Base-by-base conservation (phyloP, 2,888 invertebrate species). In the Muschampia plurimacula region DNA sequence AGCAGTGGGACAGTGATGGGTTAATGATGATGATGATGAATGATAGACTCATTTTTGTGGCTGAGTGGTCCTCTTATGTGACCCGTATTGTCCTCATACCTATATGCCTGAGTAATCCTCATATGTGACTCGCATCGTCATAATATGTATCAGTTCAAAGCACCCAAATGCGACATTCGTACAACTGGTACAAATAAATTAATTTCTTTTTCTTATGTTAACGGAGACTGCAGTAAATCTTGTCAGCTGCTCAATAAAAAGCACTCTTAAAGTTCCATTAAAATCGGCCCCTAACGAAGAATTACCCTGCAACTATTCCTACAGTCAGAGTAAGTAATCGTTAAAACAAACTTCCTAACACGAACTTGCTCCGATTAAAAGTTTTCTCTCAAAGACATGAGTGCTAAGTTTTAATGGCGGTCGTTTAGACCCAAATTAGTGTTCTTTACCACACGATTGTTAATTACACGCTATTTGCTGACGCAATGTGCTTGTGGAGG, bases 401-500 rank as follows among this genome's bases (percentile, higher is more conserved):
- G 72, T 72, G 67, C 44, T 72, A 67, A 72, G 72, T 72, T 72
- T 67, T 67, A 72, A 72, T 72, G 72, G 72, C 46, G 67, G 63
- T 72, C 67, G 72, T 67, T 72, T 72, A 67, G 72, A 64, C 67
- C 63, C 72, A 67, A 72, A 72, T 72, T 72, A 72, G 72, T 64
- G 67, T 72, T 72, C 72, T 64, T 72, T 57, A 28, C 63, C 36
- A 28, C 32, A 3, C 44, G 41, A 55, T 52, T 55, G 55, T 67
- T 67, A 63, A 63, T 67, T 55, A 62, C 52, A 52, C n/a, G 59
- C 55, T n/a, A 55, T 49, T 66, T 66, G 9, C 46, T 63, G 22
- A 52, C 3, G 36, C 39, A 69, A 69, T 69, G 39, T 39, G 12
- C 6, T 55, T 55, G 22, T 63, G 49, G 2, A 62, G 52, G 44